Evolutionary conservation across 1,140 invertebrate species (phyloP).

Genomic region (Phymastichus coffea): DNA sequence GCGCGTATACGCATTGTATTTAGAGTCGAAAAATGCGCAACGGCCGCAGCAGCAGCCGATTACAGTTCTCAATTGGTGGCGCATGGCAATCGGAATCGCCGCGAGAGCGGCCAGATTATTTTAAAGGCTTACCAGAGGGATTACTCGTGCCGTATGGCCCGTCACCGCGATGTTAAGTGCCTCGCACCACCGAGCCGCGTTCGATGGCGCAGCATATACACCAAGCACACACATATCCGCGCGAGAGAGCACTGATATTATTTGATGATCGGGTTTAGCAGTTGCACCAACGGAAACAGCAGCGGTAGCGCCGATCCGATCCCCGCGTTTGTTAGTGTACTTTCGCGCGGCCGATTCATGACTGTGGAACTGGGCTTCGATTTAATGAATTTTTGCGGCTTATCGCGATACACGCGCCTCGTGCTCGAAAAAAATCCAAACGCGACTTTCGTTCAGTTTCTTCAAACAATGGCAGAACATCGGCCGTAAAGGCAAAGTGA

Average conservation of each 20-base stretch:
- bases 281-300: neutral
- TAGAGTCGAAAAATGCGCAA: constrained; percentile 42
- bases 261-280: constrained; percentile 18
- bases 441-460: too few species aligned
- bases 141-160: constrained; percentile 42
- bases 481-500: too few species aligned
- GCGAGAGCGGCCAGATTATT: constrained; percentile 45
- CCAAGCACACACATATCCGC: neutral
- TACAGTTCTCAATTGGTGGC: constrained; percentile 49
- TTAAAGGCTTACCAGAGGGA: constrained; percentile 50
- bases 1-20: neutral
- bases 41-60: constrained; percentile 42
- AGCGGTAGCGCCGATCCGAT: too few species aligned
- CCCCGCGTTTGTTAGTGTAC: too few species aligned
- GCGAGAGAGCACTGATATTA: constrained; percentile 14
- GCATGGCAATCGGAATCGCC: constrained; percentile 47
- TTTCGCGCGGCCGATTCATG: too few species aligned
- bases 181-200: constrained; percentile 16
- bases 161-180: constrained; percentile 42
- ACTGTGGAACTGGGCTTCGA: too few species aligned
- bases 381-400: too few species aligned
- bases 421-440: too few species aligned
- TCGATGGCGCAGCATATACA: neutral
- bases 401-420: too few species aligned
- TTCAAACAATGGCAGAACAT: too few species aligned